Conservation (phyloP, 2,113 vertebrate species). For the Solenodon paradoxus region DNA sequence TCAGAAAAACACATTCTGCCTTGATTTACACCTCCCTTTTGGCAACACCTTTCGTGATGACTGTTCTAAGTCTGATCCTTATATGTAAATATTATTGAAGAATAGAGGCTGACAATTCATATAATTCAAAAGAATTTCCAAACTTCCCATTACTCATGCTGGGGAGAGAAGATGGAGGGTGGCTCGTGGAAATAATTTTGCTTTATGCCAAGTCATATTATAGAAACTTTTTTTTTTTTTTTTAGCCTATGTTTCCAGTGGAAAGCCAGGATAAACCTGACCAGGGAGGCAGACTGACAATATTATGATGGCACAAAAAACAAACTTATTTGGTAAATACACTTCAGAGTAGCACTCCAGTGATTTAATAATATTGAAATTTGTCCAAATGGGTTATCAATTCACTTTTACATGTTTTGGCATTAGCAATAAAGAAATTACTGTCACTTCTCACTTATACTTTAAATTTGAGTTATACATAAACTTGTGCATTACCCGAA, state of each 20-base stretch:
- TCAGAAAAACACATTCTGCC: not conserved
- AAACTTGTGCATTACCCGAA: not conserved
- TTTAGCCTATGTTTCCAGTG: not conserved
- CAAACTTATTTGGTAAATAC: not conserved
- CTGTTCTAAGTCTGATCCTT: not conserved
- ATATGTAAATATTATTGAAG: conserved; percentile 40
- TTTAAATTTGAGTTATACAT: not conserved
- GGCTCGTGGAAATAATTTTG: not conserved
- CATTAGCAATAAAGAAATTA: not conserved
- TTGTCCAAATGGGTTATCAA: not conserved
- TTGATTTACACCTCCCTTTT: conserved; percentile 39
- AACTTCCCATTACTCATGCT: not conserved
- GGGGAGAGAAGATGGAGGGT: not conserved
- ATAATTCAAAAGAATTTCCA: not conserved
- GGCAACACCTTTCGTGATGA: not conserved
- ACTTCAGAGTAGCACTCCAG: not conserved
- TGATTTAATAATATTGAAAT: not conserved
- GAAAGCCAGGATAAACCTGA: not conserved
- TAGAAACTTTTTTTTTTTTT: not conserved
- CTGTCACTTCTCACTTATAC: not conserved
- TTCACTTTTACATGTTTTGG: not conserved
- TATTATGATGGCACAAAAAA: not conserved
- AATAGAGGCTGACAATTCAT: conserved; percentile 17
- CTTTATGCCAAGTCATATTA: not conserved
- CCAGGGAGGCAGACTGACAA: not conserved